phyloP scores from a whole-genome alignment of 1,140 invertebrate genomes.

The Aphelenchoides besseyi region DNA sequence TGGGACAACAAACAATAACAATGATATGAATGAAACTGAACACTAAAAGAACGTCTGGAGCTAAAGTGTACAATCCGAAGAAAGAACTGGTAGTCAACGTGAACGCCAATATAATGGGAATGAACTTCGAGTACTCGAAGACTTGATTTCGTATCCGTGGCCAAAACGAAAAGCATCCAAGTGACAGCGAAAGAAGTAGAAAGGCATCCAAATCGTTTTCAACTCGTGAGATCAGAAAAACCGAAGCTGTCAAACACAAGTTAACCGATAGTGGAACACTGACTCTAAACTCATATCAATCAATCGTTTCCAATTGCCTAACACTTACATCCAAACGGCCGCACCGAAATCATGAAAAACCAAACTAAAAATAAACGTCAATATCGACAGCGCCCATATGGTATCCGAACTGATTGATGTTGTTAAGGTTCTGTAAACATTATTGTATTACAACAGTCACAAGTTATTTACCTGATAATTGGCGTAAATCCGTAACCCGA shows the following conservation, averaged over 20 bases:
- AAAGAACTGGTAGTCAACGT: slow-evolving; percentile 14
- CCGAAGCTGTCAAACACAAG: slow-evolving; percentile 65
- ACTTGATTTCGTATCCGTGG: slow-evolving; percentile 74
- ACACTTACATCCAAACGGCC: slow-evolving; percentile 69
- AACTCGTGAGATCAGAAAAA: slow-evolving; percentile 86
- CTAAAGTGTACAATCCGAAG: slow-evolving; percentile 49
- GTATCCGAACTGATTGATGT: slow-evolving; percentile 93
- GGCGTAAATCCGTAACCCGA: slow-evolving; percentile 58
- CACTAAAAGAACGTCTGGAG: slow-evolving; percentile 57
- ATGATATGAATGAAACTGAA: slow-evolving; percentile 65
- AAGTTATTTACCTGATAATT: too few species aligned
- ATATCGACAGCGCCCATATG: slow-evolving; percentile 82
- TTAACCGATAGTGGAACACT: slow-evolving; percentile 49
- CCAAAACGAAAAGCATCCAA: slow-evolving; percentile 81
- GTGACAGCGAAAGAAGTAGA: slow-evolving; percentile 82
- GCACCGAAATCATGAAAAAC: slow-evolving; percentile 86
- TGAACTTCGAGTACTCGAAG: slow-evolving; percentile 44
- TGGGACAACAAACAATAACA: slow-evolving; percentile 71
- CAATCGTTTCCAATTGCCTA: not conserved
- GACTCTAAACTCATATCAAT: slow-evolving; percentile 44
- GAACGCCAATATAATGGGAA: slow-evolving; percentile 15
- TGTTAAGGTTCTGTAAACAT: slow-evolving; percentile 76
- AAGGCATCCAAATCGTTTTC: slow-evolving; percentile 74
- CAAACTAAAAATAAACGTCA: slow-evolving; percentile 82
- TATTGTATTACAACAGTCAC: too few species aligned